Conservation (phyloP, 2,797 vertebrate genomes). For the Danionella dracula region DNA sequence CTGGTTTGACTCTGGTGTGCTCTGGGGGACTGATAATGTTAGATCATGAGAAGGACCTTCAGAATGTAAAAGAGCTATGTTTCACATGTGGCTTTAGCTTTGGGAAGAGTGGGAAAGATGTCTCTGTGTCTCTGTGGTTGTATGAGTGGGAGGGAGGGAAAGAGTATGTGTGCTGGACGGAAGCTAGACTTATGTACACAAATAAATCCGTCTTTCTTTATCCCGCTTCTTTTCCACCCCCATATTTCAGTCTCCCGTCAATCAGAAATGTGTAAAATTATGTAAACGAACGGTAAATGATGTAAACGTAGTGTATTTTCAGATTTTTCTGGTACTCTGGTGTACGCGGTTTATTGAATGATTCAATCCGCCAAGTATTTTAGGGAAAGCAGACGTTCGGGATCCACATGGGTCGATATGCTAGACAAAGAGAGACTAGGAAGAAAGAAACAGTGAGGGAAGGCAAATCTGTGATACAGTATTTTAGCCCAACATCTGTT, state of each 20-base stretch:
- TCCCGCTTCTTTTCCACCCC: background rate
- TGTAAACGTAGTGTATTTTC: no score
- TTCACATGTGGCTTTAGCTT: conserved; percentile 6
- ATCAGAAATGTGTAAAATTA: no score
- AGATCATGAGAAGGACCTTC: background rate
- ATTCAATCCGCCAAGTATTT: conserved; percentile 72
- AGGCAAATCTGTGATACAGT: conserved; percentile 30
- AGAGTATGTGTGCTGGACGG: background rate
- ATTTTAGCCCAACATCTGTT: conserved; percentile 41
- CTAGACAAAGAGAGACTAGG: conserved; percentile 4
- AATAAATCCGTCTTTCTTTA: conserved; percentile 13
- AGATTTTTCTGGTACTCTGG: no score
- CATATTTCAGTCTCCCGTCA: background rate
- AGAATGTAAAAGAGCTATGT: conserved; percentile 5
- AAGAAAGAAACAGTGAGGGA: background rate
- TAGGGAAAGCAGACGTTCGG: conserved; percentile 41
- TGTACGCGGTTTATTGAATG: conserved; percentile 70
- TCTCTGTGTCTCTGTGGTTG: background rate
- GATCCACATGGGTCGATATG: conserved; percentile 1
- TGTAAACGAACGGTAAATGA: no score
- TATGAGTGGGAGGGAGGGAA: background rate
- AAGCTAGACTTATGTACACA: conserved; percentile 5
- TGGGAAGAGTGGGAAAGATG: conserved; percentile 9
- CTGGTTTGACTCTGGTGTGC: background rate
- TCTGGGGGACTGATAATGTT: background rate